These are phyloP conservation scores for Huso huso DNA, from an alignment of 2,797 vertebrate species.

Conservation along the genomic window DNA sequence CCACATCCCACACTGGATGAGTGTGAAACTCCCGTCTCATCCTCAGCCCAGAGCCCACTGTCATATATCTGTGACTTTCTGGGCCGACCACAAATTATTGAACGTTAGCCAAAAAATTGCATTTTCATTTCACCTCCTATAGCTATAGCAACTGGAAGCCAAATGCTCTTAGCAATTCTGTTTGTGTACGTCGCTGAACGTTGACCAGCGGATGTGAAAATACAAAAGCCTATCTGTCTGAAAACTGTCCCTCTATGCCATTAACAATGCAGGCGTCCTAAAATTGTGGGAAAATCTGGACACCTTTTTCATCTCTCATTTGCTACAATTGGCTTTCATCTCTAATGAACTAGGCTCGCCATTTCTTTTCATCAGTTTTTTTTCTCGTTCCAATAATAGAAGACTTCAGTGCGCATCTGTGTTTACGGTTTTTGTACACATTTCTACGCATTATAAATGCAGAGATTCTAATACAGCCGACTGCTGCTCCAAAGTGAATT, in stretches of 20 bases:
- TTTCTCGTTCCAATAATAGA: no score
- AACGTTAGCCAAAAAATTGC: conserved; percentile 11
- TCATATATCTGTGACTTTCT: conserved; percentile 7
- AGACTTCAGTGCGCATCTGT: no score
- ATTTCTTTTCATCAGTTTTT: no score
- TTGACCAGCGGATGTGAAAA: conserved; percentile 26
- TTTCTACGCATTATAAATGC: no score
- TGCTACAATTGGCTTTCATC: conserved; percentile 22
- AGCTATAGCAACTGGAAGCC: conserved; percentile 24
- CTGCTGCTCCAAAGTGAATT: no score
- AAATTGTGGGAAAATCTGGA: conserved; percentile 21
- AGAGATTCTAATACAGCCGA: no score
- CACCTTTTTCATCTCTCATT: conserved; percentile 9
- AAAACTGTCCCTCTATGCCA: conserved; percentile 2
- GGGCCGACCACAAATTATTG: conserved; percentile 10
- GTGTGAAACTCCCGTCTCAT: conserved; percentile 3
- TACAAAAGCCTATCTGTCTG: conserved; percentile 35
- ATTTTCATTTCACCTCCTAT: conserved; percentile 24
- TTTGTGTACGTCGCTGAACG: conserved; percentile 17
- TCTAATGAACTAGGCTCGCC: conserved; percentile 12
- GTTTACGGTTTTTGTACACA: no score
- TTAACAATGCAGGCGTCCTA: conserved; percentile 13
- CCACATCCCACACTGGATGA: conserved; percentile 5
- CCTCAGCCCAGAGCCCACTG: conserved; percentile 1
- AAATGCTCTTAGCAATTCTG: conserved; percentile 1